phyloP scores from a whole-genome alignment of 2,797 vertebrate genomes.

The Bovichtus variegatus region DNA sequence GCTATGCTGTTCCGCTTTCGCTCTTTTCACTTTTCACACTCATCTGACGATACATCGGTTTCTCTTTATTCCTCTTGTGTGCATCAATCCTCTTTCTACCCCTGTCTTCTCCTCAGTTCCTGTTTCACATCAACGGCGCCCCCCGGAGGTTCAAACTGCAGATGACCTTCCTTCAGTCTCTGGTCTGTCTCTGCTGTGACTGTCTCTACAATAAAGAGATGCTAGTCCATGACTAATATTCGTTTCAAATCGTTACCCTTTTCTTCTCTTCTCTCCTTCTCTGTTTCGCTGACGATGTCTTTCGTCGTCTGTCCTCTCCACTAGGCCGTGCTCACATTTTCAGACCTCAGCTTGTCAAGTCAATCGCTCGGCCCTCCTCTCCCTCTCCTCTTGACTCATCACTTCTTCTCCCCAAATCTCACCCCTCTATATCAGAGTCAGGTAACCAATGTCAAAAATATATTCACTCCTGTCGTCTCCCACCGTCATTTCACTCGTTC shows the following conservation, averaged over 20 bases:
- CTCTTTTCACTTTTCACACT: neutral
- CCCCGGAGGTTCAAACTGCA: conserved; percentile 63
- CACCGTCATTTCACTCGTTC: neutral
- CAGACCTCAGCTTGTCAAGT: conserved; percentile 78
- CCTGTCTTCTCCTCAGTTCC: conserved; percentile 62
- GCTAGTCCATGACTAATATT: neutral
- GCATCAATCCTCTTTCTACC: conserved; percentile 17
- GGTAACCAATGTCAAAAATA: conserved; percentile 56
- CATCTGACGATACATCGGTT: neutral
- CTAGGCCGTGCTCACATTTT: conserved; percentile 75
- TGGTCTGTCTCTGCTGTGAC: conserved; percentile 58
- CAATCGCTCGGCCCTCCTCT: conserved; percentile 74
- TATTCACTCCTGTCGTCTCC: neutral
- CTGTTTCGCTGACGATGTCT: conserved; percentile 5
- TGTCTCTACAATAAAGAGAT: neutral
- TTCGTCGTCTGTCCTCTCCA: conserved; percentile 3
- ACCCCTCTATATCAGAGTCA: conserved; percentile 56
- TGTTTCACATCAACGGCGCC: conserved; percentile 66
- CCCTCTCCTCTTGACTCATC: conserved; percentile 66
- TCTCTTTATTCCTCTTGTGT: conserved; percentile 2
- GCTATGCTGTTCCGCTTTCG: conserved; percentile 15
- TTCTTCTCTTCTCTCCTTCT: conserved; percentile 7
- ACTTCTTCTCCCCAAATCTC: conserved; percentile 43
- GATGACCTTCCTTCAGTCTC: conserved; percentile 52
- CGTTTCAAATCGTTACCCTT: neutral